Evolutionary conservation across 2,113 vertebrate genomes (phyloP).

Genomic region (Procavia capensis): DNA sequence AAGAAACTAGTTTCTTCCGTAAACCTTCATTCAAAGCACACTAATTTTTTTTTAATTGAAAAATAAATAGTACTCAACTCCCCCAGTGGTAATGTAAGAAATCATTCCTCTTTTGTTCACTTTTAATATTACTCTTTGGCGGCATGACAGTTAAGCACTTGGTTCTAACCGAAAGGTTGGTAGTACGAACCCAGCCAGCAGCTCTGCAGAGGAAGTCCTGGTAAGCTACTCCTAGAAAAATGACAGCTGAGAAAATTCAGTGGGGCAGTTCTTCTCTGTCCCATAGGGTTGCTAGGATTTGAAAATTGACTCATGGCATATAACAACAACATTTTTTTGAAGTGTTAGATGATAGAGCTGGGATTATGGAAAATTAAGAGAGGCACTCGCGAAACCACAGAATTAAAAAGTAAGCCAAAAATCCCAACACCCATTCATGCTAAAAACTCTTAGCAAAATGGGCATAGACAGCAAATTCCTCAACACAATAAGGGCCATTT

Average conservation of each 20-base stretch:
- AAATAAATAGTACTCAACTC: neutral
- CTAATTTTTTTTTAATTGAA: no score
- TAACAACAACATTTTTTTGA: neutral
- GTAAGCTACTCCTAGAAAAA: no score
- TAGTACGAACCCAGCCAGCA: no score
- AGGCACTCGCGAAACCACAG: neutral
- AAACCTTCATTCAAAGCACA: no score
- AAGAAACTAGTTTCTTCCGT: no score
- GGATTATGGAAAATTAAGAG: neutral
- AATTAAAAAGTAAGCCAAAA: neutral
- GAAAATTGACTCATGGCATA: neutral
- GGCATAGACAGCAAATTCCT: no score
- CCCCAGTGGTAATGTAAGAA: neutral
- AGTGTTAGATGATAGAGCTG: neutral
- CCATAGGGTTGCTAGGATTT: neutral
- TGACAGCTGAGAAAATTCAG: neutral
- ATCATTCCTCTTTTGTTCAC: neutral
- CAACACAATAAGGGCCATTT: no score
- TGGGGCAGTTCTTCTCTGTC: neutral
- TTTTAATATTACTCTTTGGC: neutral
- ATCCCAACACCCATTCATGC: no score
- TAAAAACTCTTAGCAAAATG: no score
- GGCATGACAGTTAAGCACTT: no score
- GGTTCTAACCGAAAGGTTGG: no score
- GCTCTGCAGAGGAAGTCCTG: no score